phyloP scores from a whole-genome alignment of 2,797 vertebrate genomes.

The Salmo trutta region DNA sequence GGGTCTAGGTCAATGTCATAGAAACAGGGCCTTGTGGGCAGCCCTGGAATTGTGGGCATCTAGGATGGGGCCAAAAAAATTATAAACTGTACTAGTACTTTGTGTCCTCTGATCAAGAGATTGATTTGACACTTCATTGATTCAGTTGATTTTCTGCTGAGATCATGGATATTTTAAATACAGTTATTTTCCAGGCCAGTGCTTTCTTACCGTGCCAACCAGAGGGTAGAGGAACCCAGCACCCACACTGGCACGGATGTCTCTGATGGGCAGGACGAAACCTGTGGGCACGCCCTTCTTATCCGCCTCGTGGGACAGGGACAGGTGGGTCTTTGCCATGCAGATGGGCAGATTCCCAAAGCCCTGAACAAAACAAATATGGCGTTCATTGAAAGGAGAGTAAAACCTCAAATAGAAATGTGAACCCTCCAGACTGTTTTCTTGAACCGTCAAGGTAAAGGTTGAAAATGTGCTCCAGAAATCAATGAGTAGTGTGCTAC shows the following conservation, averaged over 20 bases:
- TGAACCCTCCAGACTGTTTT: too few relatives aligned
- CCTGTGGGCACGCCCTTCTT: slow-evolving; percentile 92
- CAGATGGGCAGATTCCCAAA: slow-evolving; percentile 92
- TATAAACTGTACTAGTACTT: background rate
- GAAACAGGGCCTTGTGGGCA: slow-evolving; percentile 97
- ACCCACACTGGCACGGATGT: slow-evolving; percentile 92
- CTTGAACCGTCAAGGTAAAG: too few relatives aligned
- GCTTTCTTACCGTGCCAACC: slow-evolving; percentile 92
- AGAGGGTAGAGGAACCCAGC: slow-evolving; percentile 93
- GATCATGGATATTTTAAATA: background rate
- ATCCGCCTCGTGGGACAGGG: slow-evolving; percentile 93
- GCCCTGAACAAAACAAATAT: slow-evolving; percentile 73
- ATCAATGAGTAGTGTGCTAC: too few relatives aligned
- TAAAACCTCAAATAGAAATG: background rate
- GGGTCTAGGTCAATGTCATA: slow-evolving; percentile 97
- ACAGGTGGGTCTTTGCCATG: slow-evolving; percentile 98
- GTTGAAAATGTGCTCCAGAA: too few relatives aligned
- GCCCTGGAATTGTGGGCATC: slow-evolving; percentile 98
- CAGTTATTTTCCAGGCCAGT: background rate
- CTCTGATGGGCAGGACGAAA: slow-evolving; percentile 91
- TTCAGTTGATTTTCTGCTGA: background rate
- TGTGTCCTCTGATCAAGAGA: background rate
- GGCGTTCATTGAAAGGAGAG: background rate
- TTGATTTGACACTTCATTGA: background rate
- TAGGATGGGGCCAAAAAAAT: slow-evolving; percentile 44